phyloP scores from a whole-genome alignment of 2,888 invertebrate genomes.

The Eumerus sabulonum region DNA sequence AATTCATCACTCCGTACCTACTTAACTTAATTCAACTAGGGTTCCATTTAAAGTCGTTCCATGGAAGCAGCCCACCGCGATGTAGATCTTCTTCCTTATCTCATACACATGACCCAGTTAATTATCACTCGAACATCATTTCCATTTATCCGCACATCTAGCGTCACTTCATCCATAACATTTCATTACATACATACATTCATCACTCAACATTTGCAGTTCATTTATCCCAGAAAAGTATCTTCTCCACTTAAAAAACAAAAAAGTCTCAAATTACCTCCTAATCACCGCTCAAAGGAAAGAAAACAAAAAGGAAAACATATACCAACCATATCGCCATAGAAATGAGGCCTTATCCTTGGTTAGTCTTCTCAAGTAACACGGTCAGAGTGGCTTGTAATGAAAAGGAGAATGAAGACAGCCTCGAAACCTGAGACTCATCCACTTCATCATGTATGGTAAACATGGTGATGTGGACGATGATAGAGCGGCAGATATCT shows the following conservation, averaged over 20 bases:
- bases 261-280: constrained; percentile 60
- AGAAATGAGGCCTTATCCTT: constrained; percentile 43
- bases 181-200: constrained; percentile 38
- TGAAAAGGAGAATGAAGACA: constrained; percentile 22
- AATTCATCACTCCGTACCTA: no score
- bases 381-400: constrained; percentile 62
- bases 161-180: constrained; percentile 54
- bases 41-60: constrained; percentile 22
- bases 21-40: no score
- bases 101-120: constrained; percentile 49
- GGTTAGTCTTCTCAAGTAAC: constrained; percentile 65
- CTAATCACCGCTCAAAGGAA: constrained; percentile 53
- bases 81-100: constrained; percentile 37
- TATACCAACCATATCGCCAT: constrained; percentile 51
- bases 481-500: constrained; percentile 44
- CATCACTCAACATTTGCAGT: constrained; percentile 33
- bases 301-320: no score
- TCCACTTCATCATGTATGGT: constrained; percentile 63
- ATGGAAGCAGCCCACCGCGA: constrained; percentile 47
- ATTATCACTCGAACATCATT: constrained; percentile 55
- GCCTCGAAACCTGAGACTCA: constrained; percentile 54
- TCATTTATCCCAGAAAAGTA: constrained; percentile 37
- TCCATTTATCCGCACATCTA: constrained; percentile 24
- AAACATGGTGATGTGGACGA: constrained; percentile 54
- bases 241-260: constrained; percentile 45